Conservation (phyloP, 1,140 invertebrate genomes). For the Leptonema lineaticorne region DNA sequence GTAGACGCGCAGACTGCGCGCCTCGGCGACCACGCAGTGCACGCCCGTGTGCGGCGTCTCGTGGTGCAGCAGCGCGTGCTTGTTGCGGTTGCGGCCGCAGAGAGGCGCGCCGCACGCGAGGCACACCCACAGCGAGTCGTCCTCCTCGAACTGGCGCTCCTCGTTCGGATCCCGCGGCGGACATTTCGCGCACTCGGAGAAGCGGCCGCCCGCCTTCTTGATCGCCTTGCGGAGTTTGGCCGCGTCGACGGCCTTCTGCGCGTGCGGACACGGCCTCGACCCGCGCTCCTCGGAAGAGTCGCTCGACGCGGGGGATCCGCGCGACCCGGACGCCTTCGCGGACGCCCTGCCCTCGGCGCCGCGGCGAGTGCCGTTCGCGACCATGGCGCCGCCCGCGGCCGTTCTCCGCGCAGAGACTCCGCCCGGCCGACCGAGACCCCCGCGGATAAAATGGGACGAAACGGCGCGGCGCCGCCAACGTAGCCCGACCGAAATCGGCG, state of each 20-base stretch:
- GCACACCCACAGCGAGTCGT: constrained; percentile 67
- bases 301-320: not conserved
- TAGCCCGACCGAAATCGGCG: not conserved
- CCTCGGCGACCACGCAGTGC: constrained; percentile 75
- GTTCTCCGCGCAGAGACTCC: not conserved
- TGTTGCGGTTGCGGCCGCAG: constrained; percentile 69
- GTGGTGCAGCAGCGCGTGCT: constrained; percentile 78
- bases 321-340: not conserved
- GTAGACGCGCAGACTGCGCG: constrained; percentile 58
- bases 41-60: constrained; percentile 72
- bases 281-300: not conserved
- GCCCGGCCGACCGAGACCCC: not conserved
- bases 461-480: not conserved
- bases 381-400: not conserved
- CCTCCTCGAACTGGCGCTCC: constrained; percentile 59
- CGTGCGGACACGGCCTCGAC: constrained; percentile 62
- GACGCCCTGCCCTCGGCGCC: not conserved
- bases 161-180: constrained; percentile 47
- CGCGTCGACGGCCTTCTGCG: constrained; percentile 68
- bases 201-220: constrained; percentile 58
- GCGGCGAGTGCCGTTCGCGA: not conserved
- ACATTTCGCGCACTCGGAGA: constrained; percentile 64
- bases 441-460: not conserved
- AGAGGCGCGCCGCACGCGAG: constrained; percentile 72
- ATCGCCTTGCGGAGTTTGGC: constrained; percentile 63